Percentiles rank a stretch among this genome's conserved stretches.
Conservation (phyloP, 2,888 invertebrate species). For the Epicampocera succincta region DNA sequence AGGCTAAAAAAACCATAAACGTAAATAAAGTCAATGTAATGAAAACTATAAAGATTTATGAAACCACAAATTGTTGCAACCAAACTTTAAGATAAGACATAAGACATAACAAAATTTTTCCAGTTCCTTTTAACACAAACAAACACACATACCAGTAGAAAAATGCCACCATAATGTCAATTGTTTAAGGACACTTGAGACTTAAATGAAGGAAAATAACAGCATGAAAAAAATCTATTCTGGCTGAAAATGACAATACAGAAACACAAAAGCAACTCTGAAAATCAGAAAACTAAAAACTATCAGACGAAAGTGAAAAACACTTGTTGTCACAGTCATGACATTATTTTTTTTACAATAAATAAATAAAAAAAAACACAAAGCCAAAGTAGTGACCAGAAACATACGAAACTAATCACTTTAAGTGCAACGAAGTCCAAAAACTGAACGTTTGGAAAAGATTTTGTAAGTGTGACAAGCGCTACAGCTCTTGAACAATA, state of each 20-base stretch:
- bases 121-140: slow-evolving; percentile 34
- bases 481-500: slow-evolving; percentile 26
- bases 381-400: slow-evolving; percentile 27
- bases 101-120: slow-evolving; percentile 12
- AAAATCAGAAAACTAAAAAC: slow-evolving; percentile 36
- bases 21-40: slow-evolving; percentile 36
- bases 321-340: slow-evolving; percentile 66
- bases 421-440: slow-evolving; percentile 50
- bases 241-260: slow-evolving; percentile 16
- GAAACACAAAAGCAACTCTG: slow-evolving; percentile 34
- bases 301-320: slow-evolving; percentile 58
- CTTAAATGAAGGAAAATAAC: slow-evolving; percentile 50
- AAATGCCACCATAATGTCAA: too few species aligned
- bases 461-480: slow-evolving; percentile 45
- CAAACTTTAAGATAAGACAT: slow-evolving; percentile 34
- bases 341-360: slow-evolving; percentile 39
- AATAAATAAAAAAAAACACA: slow-evolving; percentile 30
- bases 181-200: slow-evolving; percentile 12
- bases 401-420: slow-evolving; percentile 63
- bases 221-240: slow-evolving; percentile 48
- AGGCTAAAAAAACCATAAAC: slow-evolving; percentile 37
- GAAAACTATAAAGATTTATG: slow-evolving; percentile 47
- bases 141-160: background rate
- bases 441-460: background rate
- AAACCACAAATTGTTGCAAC: slow-evolving; percentile 54